Evolutionary conservation across 2,113 vertebrate species (phyloP).

Genomic region (Phylloscopus whistleri): DNA sequence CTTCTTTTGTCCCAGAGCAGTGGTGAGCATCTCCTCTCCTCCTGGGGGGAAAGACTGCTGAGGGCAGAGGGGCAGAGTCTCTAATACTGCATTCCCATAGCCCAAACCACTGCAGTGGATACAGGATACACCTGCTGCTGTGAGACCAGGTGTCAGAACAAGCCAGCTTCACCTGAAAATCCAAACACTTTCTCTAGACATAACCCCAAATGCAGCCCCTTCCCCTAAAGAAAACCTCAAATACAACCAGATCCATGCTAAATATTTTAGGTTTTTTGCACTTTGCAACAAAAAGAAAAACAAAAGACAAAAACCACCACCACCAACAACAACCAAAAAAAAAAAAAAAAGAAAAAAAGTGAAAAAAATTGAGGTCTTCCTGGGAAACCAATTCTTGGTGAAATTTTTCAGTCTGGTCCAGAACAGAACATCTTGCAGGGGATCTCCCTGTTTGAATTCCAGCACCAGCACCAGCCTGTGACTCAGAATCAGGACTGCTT

Average conservation of each 20-base stretch:
- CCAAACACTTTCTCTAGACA: neutral
- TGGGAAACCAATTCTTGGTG: neutral
- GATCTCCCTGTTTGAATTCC: neutral
- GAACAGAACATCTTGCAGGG: neutral
- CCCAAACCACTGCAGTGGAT: neutral
- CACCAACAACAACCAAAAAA: too few relatives aligned
- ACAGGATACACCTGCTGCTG: neutral
- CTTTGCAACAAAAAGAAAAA: neutral
- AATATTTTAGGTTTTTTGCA: neutral
- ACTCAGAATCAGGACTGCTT: neutral
- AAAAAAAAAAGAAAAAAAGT: too few relatives aligned
- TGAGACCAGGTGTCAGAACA: neutral
- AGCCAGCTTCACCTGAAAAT: neutral
- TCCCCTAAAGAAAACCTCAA: neutral
- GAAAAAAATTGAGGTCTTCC: neutral
- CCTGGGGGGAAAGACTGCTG: neutral
- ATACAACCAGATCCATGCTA: neutral
- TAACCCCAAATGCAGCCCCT: neutral
- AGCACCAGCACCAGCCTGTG: neutral
- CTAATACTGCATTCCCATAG: neutral
- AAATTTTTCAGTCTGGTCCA: accelerated
- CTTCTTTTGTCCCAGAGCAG: neutral
- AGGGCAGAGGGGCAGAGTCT: neutral
- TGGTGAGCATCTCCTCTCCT: neutral
- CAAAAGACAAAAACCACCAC: too few relatives aligned